Conservation (phyloP, 1,140 invertebrate species). For the Rhynchophorus ferrugineus region DNA sequence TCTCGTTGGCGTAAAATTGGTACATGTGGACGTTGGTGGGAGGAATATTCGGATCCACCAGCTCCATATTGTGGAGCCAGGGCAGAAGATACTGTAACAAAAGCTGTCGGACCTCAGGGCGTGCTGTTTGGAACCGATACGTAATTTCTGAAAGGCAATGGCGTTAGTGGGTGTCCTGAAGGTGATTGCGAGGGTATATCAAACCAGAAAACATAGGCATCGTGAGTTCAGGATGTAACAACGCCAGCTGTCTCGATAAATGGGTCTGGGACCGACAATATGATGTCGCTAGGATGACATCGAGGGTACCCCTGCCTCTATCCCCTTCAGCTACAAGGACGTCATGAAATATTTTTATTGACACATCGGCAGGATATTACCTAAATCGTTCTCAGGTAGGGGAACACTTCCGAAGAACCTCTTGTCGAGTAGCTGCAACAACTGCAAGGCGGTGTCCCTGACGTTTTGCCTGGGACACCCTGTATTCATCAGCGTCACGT, state of each 20-base stretch:
- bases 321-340: conserved; percentile 45
- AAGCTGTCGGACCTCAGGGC: conserved; percentile 79
- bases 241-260: conserved; percentile 84
- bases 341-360: conserved; percentile 7
- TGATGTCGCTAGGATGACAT: conserved; percentile 73
- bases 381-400: conserved; percentile 58
- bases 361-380: conserved; percentile 39
- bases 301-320: conserved; percentile 64
- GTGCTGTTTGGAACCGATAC: conserved; percentile 90
- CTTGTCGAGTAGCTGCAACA: conserved; percentile 90
- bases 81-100: conserved; percentile 89
- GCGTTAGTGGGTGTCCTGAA: background rate
- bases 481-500: conserved; percentile 92
- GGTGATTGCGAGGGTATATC: too few species aligned
- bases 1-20: conserved; percentile 69
- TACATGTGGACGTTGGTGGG: conserved; percentile 73
- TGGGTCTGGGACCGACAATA: conserved; percentile 89
- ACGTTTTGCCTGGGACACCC: conserved; percentile 86
- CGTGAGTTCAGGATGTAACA: conserved; percentile 91
- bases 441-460: conserved; percentile 86
- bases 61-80: conserved; percentile 98
- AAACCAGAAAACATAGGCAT: conserved; percentile 99
- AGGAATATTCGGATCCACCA: conserved; percentile 92
- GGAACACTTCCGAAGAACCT: conserved; percentile 85
- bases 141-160: conserved; percentile 75